phyloP scores from a whole-genome alignment of 2,797 vertebrate genomes.

The Chelidonichthys spinosus region DNA sequence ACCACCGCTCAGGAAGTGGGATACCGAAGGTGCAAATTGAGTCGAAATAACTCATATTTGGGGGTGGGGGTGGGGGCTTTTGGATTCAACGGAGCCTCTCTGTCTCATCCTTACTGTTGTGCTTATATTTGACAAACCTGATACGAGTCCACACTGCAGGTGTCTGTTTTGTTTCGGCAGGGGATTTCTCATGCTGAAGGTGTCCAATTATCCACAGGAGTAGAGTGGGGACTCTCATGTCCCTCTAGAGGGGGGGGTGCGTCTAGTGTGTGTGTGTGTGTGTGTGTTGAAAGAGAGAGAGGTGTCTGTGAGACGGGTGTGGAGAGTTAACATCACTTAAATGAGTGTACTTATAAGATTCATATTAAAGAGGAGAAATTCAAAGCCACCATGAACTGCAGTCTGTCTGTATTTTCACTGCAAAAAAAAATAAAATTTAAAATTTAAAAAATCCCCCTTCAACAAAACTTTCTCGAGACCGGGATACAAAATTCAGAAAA shows the following conservation, averaged over 20 bases:
- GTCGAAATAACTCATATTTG: conserved; percentile 27
- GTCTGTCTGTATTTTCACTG: conserved; percentile 16
- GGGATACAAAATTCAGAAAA: background rate
- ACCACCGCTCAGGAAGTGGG: conserved; percentile 46
- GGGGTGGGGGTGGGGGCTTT: conserved; percentile 23
- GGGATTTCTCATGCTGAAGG: conserved; percentile 83
- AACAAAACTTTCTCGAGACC: background rate
- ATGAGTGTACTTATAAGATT: conserved; percentile 71
- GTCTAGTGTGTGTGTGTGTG: conserved; percentile 35
- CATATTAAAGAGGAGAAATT: conserved; percentile 65
- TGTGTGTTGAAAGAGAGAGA: conserved; percentile 8
- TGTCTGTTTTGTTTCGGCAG: conserved; percentile 68
- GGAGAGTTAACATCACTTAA: conserved; percentile 74
- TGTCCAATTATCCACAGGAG: conserved; percentile 90
- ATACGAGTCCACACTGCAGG: conserved; percentile 51
- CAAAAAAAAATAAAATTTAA: background rate
- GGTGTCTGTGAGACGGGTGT: conserved; percentile 27
- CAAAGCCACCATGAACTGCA: conserved; percentile 48
- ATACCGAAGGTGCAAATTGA: conserved; percentile 48
- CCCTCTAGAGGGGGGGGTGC: conserved; percentile 58
- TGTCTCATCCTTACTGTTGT: conserved; percentile 41
- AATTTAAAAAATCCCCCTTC: background rate
- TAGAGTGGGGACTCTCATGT: conserved; percentile 81
- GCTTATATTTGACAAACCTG: conserved; percentile 70
- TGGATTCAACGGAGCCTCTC: conserved; percentile 57